Base-by-base conservation (phyloP, 2,888 invertebrate species). In the Polietes domitor region DNA sequence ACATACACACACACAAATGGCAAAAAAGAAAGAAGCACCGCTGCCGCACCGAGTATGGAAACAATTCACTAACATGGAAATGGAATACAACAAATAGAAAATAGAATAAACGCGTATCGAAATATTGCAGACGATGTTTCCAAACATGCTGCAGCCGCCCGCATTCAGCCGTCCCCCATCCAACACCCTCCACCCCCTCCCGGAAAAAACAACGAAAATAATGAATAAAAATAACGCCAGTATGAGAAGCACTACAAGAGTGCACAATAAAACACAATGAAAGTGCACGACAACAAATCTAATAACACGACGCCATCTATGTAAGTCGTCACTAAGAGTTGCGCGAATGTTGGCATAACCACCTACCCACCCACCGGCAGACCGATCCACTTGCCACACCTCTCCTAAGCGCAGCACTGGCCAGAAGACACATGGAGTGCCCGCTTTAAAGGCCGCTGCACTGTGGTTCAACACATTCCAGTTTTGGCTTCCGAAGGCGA, bases 221-320 rank as follows among this genome's bases (percentile, higher is more conserved):
- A 61, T 61, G 61, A 61, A 61, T 61, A 61, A 61, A 61, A 61
- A 28, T 61, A 61, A 28, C 76, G 78, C 84, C 72, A 73, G 84
- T 50, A 81, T 84, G 84, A 61, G 84, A 72, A 72, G 53, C 65
- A 81, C 84, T 81, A 78, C 72, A 84, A 81, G 84, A 68, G 84
- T 84, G 83, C 84, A 84, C 84, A 84, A 84, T 84, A 84, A 84
- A 84, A 84, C 81, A 84, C 84, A 84, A 84, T 81, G 81, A 81
- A 84, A 84, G 75, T 84, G 84, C 84, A 84, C 79, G 84, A 84
- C 84, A 81, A 84, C 84, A 84, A 84, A 84, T 84, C 81, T 84
- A 84, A 84, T 84, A 84, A 84, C 76, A 81, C 78, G 78, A 81
- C 78, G 73, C 76, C 76, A 58, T 72, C 77, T 73, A 78, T 61